phyloP scores from a whole-genome alignment of 2,113 vertebrate species.

The Platichthys stellatus region DNA sequence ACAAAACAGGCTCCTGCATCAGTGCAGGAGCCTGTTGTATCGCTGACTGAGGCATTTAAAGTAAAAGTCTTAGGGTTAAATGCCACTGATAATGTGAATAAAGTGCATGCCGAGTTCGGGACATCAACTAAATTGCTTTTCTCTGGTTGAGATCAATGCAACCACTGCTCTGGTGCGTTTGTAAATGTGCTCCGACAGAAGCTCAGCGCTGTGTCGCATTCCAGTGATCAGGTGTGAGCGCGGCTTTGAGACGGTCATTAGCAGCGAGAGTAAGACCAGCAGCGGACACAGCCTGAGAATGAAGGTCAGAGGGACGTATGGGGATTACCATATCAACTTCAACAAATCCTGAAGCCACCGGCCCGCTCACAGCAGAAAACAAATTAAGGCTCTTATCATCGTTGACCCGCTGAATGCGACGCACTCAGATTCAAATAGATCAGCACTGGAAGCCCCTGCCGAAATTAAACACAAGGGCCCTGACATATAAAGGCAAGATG shows the following conservation, averaged over 20 bases:
- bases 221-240: neutral
- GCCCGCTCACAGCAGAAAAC: slow-evolving; percentile 23
- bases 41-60: neutral
- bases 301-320: slow-evolving; percentile 45
- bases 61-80: too few species aligned
- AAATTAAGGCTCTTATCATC: slow-evolving; percentile 67
- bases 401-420: slow-evolving; percentile 25
- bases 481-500: neutral
- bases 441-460: neutral
- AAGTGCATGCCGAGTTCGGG: too few species aligned
- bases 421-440: slow-evolving; percentile 15
- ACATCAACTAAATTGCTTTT: too few species aligned
- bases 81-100: too few species aligned
- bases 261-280: neutral
- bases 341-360: slow-evolving; percentile 45
- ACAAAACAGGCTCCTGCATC: too few species aligned
- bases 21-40: too few species aligned
- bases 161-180: too few species aligned
- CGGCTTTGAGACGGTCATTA: slow-evolving; percentile 1
- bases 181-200: neutral
- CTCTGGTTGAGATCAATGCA: too few species aligned
- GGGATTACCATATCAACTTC: slow-evolving; percentile 60
- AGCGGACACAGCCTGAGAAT: slow-evolving; percentile 13
- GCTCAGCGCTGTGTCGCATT: neutral
- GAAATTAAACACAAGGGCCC: too few species aligned